phyloP scores from a whole-genome alignment of 2,888 invertebrate genomes.

The Apamea monoglypha region DNA sequence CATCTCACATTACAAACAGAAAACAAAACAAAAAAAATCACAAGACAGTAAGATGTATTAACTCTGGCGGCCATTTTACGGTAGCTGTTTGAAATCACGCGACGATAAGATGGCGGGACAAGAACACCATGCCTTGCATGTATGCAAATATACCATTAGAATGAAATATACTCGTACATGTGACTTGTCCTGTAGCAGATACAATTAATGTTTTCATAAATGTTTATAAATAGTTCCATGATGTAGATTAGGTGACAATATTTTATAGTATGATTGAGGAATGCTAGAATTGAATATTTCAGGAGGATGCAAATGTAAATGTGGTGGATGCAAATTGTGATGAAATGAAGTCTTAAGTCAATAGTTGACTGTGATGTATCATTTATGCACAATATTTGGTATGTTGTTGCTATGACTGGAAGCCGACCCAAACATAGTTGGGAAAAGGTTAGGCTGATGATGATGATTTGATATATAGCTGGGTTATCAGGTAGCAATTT shows the following conservation, averaged over 20 bases:
- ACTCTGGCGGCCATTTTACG: conserved; percentile 47
- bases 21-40: conserved; percentile 30
- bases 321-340: conserved; percentile 1
- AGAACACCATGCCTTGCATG: conserved; percentile 53
- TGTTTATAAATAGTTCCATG: conserved; percentile 32
- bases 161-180: conserved; percentile 51
- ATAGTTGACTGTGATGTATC: neutral
- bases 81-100: conserved; percentile 75
- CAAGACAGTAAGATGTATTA: conserved; percentile 38
- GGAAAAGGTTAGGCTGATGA: neutral
- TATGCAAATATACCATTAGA: conserved; percentile 63
- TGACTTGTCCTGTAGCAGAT: conserved; percentile 32
- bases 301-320: neutral
- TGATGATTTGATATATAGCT: neutral
- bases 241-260: conserved; percentile 31
- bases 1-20: neutral
- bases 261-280: conserved; percentile 17
- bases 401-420: neutral
- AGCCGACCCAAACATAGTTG: neutral
- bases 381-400: neutral
- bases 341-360: neutral
- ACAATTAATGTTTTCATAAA: conserved; percentile 56
- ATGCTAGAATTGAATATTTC: neutral
- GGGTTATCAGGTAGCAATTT: no score
- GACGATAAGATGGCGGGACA: conserved; percentile 59